Conservation (phyloP, 2,888 invertebrate genomes). For the Chrysodeixis includens region DNA sequence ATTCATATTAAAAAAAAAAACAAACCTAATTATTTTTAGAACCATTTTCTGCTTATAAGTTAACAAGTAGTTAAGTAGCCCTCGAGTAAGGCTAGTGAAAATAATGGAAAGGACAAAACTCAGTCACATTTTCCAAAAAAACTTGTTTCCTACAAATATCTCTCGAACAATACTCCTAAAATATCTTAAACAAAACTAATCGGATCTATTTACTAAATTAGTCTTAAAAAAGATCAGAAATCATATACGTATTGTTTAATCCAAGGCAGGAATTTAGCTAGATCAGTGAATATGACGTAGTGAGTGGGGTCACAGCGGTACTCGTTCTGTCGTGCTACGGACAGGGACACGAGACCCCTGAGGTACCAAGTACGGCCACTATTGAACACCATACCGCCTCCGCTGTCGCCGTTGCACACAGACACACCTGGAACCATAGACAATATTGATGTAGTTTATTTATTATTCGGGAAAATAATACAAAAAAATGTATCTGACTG, state of each 20-base stretch:
- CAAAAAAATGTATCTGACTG: too few relatives aligned
- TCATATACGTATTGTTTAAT: constrained; percentile 74
- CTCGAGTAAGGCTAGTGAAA: neutral
- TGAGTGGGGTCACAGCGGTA: constrained; percentile 89
- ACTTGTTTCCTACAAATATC: neutral
- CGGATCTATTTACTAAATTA: constrained; percentile 37
- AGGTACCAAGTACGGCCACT: constrained; percentile 80
- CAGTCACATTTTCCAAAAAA: neutral
- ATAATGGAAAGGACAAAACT: neutral
- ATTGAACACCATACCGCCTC: constrained; percentile 86
- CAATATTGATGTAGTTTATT: too few relatives aligned
- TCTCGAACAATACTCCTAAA: neutral
- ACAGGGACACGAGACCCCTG: constrained; percentile 88
- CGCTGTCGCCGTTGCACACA: constrained; percentile 89
- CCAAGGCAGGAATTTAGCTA: constrained; percentile 89
- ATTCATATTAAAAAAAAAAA: constrained; percentile 29
- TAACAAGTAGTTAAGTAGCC: neutral
- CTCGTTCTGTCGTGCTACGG: constrained; percentile 89
- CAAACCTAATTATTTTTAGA: neutral
- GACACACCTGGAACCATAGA: constrained; percentile 85
- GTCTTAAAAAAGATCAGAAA: constrained; percentile 50
- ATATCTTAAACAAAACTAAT: neutral
- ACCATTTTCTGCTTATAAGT: neutral
- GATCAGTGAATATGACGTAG: constrained; percentile 90
- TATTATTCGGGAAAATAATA: too few relatives aligned